Base-by-base conservation (phyloP, 2,888 invertebrate genomes). In the Dione juno region DNA sequence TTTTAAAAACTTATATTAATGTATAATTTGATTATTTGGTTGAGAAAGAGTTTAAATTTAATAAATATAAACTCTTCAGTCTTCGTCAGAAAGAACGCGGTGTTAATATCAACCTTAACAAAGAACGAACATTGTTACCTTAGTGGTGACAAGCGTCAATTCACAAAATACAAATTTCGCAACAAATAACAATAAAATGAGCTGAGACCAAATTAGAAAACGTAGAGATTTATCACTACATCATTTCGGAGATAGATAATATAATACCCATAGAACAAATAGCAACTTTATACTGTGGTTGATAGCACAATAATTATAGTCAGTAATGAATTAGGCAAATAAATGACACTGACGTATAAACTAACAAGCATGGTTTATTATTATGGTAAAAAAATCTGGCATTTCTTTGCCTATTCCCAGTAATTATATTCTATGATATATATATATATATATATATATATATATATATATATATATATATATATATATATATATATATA, bases 261-360 rank as follows among this genome's bases (percentile, higher is more conserved):
- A 3, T 16, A 35, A n/a, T 16, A 57, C 11, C 45, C 10, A 54
- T 50, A 57, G 37, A 52, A 70, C 66, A 76, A 76, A 75, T 74
- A 76, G 74, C 75, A 77, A 73, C 67, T 72, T 73, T 19, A 64
- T 37, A 40, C 61, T 54, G 69, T 72, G 74, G 72, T 72, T 72
- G 75, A 70, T 72, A 74, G 73, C 75, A 74, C 69, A 73, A 66
- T 67, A 66, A 66, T 73, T 40, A 65, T 52, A 48, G 28, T 70
- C 58, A 70, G 67, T 50, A 72, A 69, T 43, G 57, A 72, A 75
- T 66, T 69, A 73, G 75, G 74, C 71, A 73, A 73, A 75, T 63
- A 67, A 72, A 67, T 64, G 35, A 50, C 50, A 48, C 10, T 7
- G 7, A 8, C 6, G 19, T 16, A 14, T 43, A 16, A 37, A 50